Percentiles rank a stretch among this genome's conserved stretches.
Conservation (phyloP, 2,888 invertebrate species). For the Metopia argyrocephala region DNA sequence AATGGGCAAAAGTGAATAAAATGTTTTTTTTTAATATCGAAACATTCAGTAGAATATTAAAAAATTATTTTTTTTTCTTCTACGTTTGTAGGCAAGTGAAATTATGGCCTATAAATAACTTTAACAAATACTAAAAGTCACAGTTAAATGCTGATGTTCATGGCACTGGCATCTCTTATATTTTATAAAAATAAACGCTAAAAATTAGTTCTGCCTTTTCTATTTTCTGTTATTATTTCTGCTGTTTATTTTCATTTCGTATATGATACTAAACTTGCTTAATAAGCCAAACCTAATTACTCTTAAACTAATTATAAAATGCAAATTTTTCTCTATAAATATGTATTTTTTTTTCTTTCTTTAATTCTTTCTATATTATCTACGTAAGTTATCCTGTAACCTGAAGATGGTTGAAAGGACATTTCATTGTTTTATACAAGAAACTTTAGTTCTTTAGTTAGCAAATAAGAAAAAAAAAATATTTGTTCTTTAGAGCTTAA, state of each 20-base stretch:
- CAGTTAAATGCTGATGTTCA: not conserved
- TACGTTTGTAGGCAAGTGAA: not conserved
- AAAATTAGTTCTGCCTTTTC: no score
- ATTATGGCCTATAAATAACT: not conserved
- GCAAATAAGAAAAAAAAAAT: not conserved
- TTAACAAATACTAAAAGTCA: not conserved
- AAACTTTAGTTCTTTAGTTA: not conserved
- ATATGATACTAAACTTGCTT: not conserved
- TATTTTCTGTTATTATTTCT: not conserved
- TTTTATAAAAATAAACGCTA: no score
- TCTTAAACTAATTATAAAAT: conserved; percentile 56
- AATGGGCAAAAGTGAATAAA: not conserved
- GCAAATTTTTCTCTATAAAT: conserved; percentile 41
- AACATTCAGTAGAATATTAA: not conserved
- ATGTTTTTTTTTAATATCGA: not conserved
- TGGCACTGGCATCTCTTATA: not conserved
- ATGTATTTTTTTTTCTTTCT: not conserved
- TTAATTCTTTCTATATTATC: not conserved
- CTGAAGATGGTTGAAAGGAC: not conserved
- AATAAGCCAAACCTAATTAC: conserved; percentile 29
- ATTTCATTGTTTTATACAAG: not conserved
- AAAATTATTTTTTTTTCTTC: not conserved
- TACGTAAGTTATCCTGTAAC: not conserved
- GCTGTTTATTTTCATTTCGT: not conserved
- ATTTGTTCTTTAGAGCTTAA: not conserved